Evolutionary conservation across 2,888 invertebrate genomes (phyloP).

Genomic region (Noctua janthe): DNA sequence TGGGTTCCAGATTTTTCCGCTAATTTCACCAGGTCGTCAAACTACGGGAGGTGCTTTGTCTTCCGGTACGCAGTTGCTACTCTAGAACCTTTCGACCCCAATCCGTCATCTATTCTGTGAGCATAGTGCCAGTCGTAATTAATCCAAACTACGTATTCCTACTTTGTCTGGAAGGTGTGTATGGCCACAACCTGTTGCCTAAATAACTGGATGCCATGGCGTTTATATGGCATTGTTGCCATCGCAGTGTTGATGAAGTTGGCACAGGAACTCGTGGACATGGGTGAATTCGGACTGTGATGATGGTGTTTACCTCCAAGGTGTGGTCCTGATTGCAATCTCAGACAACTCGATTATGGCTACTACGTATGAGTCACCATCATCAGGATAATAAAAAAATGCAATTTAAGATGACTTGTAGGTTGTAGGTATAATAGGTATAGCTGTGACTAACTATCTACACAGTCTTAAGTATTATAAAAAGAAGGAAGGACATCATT

Average conservation of each 20-base stretch:
- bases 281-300: background rate
- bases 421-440: background rate
- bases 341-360: background rate
- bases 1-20: background rate
- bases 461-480: too few relatives aligned
- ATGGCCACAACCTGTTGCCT: background rate
- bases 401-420: background rate
- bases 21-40: background rate
- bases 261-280: background rate
- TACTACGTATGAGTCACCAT: background rate
- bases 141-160: background rate
- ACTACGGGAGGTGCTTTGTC: background rate
- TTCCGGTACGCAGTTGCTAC: background rate
- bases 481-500: background rate
- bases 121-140: background rate
- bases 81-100: background rate
- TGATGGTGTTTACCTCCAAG: background rate
- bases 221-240: background rate
- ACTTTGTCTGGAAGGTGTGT: background rate
- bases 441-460: constrained; percentile 1
- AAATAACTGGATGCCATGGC: background rate
- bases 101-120: background rate
- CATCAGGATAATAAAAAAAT: background rate
- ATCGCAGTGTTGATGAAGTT: background rate
- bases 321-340: background rate